Evolutionary conservation across 35 echinoderm and acorn worm genomes (phyloP).

Genomic region (Chiridota heheva): DNA sequence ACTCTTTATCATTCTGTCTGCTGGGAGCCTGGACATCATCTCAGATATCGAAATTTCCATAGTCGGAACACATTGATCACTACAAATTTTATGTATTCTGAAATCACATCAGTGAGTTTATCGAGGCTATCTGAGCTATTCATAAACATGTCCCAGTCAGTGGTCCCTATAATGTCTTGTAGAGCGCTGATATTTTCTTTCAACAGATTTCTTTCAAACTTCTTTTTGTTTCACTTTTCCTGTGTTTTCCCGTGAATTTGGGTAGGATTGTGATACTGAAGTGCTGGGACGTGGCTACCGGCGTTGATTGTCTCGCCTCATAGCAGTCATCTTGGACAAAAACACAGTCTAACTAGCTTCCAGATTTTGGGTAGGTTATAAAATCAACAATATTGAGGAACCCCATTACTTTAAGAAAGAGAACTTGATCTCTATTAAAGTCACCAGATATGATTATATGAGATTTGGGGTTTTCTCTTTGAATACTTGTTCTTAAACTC

Average conservation of each 20-base stretch:
- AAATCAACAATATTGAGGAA: conserved; percentile 21
- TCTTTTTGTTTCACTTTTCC: conserved; percentile 8
- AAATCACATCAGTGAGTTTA: no score
- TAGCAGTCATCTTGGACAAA: neutral
- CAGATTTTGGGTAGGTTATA: neutral
- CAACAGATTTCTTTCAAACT: neutral
- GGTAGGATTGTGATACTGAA: conserved; percentile 14
- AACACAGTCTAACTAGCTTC: neutral
- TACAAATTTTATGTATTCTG: no score
- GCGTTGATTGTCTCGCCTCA: neutral
- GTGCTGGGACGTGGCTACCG: conserved; percentile 9
- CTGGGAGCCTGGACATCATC: no score
- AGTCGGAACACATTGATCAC: no score
- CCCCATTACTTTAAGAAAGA: conserved; percentile 21
- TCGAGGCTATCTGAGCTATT: no score
- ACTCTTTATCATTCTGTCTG: no score
- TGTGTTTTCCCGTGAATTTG: conserved; percentile 26
- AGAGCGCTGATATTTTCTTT: conserved; percentile 17
- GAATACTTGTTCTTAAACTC: no score
- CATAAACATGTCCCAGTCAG: no score
- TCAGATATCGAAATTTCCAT: no score
- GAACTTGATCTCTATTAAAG: conserved; percentile 16
- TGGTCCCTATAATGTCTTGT: no score
- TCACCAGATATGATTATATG: conserved; percentile 25
- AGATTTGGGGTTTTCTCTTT: no score